phyloP scores from a whole-genome alignment of 2,797 vertebrate genomes.

The Artibeus lituratus region DNA sequence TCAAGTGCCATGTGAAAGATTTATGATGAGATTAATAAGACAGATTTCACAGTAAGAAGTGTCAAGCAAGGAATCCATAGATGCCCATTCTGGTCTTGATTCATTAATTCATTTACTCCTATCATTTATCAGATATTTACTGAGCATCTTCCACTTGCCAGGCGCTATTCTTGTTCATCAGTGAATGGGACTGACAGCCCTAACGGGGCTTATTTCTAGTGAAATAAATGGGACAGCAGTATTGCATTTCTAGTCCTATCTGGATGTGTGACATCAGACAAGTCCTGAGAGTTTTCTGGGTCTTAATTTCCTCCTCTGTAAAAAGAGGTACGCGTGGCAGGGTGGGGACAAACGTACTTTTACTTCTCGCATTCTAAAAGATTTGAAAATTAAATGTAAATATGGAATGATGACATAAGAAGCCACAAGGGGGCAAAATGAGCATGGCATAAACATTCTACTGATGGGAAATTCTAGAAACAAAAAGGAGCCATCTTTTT shows the following conservation, averaged over 20 bases:
- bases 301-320: background rate
- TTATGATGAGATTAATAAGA: background rate
- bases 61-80: background rate
- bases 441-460: background rate
- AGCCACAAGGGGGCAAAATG: conserved; percentile 58
- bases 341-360: background rate
- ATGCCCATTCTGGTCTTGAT: background rate
- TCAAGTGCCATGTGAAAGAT: background rate
- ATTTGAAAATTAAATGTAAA: conserved; percentile 35
- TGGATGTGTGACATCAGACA: background rate
- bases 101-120: background rate
- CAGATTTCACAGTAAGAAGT: background rate
- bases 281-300: background rate
- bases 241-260: background rate
- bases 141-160: background rate
- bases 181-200: background rate
- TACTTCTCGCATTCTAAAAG: background rate
- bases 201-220: background rate
- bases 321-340: background rate
- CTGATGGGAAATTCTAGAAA: background rate
- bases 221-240: background rate
- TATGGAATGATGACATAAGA: background rate
- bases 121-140: background rate
- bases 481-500: background rate
- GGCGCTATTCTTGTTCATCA: background rate